These are phyloP conservation scores for Calyptommatus sinebrachiatus DNA, from an alignment of 2,113 vertebrate genomes.

Conservation along the genomic window DNA sequence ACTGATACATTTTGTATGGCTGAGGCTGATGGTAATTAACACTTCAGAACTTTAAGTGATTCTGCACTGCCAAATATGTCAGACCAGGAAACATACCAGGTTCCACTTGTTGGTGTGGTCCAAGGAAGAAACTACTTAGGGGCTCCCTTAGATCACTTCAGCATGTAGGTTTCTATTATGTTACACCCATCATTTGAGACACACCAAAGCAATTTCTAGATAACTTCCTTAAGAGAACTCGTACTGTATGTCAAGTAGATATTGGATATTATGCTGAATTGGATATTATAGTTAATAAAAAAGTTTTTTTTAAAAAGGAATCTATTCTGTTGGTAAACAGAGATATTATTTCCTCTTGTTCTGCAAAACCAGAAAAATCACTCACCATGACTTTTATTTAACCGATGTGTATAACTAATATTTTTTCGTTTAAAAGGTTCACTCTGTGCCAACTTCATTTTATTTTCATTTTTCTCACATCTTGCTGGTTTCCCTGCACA, in stretches of 20 bases:
- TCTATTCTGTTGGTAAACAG: rapidly evolving
- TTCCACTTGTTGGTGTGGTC: no score
- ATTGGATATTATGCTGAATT: not conserved
- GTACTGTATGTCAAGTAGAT: not conserved
- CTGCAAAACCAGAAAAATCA: slow-evolving; percentile 13
- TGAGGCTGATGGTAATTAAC: not conserved
- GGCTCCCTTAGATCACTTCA: no score
- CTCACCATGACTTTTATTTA: not conserved
- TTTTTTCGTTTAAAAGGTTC: slow-evolving; percentile 29
- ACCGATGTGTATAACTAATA: slow-evolving; percentile 13
- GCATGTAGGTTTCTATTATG: no score
- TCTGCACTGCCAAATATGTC: no score
- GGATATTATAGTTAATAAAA: not conserved
- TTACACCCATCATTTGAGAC: not conserved
- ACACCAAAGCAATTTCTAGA: not conserved
- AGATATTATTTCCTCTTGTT: slow-evolving; percentile 21
- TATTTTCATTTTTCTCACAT: slow-evolving; percentile 6
- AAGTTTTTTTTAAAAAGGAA: not conserved
- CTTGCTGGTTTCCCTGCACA: slow-evolving; percentile 25
- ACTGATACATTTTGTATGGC: not conserved
- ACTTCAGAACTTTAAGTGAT: not conserved
- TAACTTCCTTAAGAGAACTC: not conserved
- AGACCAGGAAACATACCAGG: no score
- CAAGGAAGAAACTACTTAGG: no score
- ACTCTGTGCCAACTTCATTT: slow-evolving; percentile 31